Evolutionary conservation across 2,888 invertebrate genomes (phyloP).

Genomic region (Stenichneumon culpator): DNA sequence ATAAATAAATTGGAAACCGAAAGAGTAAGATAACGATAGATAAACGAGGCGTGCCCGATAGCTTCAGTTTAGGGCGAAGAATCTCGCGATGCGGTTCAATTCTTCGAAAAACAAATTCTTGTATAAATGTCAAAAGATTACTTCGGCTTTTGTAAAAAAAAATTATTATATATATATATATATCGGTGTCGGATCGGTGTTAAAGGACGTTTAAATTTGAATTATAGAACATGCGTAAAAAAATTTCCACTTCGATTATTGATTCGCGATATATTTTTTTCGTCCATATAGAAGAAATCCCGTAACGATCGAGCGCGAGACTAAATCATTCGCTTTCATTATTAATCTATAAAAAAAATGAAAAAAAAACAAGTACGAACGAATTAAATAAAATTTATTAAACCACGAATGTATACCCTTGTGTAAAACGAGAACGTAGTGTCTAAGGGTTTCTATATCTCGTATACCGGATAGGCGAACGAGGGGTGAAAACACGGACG

Average conservation of each 20-base stretch:
- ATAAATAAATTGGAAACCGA: slow-evolving; percentile 17
- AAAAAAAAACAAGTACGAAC: slow-evolving; percentile 43
- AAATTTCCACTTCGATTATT: background rate
- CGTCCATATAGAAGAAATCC: background rate
- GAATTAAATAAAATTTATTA: slow-evolving; percentile 36
- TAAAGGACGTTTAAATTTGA: slow-evolving; percentile 27
- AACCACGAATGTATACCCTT: slow-evolving; percentile 24
- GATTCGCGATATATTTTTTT: background rate
- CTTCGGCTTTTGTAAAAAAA: slow-evolving; percentile 12
- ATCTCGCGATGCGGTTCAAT: background rate
- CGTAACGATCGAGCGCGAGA: slow-evolving; percentile 43
- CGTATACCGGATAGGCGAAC: slow-evolving; percentile 46
- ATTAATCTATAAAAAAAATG: slow-evolving; percentile 36
- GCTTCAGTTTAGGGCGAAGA: slow-evolving; percentile 13
- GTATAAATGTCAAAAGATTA: slow-evolving; percentile 1
- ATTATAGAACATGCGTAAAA: slow-evolving; percentile 22
- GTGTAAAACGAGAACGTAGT: slow-evolving; percentile 60
- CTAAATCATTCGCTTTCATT: slow-evolving; percentile 51
- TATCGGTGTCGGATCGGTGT: slow-evolving; percentile 58
- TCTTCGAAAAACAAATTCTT: slow-evolving; percentile 23
- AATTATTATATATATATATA: background rate
- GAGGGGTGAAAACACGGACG: background rate
- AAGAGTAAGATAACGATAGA: slow-evolving; percentile 11
- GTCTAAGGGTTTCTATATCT: slow-evolving; percentile 59
- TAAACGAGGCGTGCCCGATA: slow-evolving; percentile 7